These are phyloP conservation scores for Pteronura brasiliensis DNA, from an alignment of 2,113 vertebrate genomes.

Conservation along the genomic window DNA sequence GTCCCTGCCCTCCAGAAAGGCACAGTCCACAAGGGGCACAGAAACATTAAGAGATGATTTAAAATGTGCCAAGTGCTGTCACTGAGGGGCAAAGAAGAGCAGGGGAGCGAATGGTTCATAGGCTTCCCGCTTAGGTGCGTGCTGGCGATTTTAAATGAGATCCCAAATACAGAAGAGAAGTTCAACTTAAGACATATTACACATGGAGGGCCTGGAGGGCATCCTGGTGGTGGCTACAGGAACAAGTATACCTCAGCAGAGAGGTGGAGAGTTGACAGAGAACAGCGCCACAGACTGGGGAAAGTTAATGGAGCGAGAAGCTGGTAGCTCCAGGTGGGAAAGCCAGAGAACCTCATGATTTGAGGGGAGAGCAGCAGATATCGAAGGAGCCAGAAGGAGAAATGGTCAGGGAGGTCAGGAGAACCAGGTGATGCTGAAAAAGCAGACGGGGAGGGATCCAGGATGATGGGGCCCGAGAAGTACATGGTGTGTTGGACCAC, in stretches of 20 bases:
- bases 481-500: no score
- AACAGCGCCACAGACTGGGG: not conserved
- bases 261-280: not conserved
- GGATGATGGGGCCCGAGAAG: not conserved
- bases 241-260: not conserved
- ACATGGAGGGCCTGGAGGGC: not conserved
- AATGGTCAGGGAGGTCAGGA: not conserved
- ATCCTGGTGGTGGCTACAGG: not conserved
- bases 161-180: not conserved
- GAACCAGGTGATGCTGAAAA: not conserved
- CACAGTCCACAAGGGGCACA: not conserved
- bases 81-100: not conserved
- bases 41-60: not conserved
- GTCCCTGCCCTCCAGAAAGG: not conserved
- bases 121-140: not conserved
- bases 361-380: not conserved
- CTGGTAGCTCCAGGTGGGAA: not conserved
- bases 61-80: not conserved
- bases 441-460: not conserved
- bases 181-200: not conserved
- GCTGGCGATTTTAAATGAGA: not conserved
- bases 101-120: no score
- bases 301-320: not conserved
- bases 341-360: not conserved
- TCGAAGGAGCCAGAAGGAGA: not conserved